These are phyloP conservation scores for Micronisus gabar DNA, from an alignment of 2,113 vertebrate species.

Conservation along the genomic window DNA sequence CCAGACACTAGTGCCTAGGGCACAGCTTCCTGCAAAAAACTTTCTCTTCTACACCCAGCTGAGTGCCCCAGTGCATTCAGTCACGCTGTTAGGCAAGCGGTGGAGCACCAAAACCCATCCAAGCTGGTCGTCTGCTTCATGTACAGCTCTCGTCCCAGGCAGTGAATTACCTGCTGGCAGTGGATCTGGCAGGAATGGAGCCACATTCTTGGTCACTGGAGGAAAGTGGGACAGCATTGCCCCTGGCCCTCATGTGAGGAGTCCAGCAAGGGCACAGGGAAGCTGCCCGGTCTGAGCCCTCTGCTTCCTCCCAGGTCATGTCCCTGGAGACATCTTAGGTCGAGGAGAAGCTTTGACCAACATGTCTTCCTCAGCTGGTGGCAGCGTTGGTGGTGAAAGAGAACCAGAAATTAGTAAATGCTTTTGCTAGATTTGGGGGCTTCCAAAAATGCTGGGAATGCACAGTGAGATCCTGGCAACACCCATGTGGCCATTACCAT, in stretches of 20 bases:
- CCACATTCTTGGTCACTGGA: neutral
- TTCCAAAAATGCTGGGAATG: neutral
- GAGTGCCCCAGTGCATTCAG: neutral
- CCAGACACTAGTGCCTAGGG: neutral
- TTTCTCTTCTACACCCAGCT: neutral
- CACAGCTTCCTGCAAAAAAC: neutral
- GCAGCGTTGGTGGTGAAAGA: neutral
- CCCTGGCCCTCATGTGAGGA: fast-evolving
- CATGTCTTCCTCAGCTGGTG: neutral
- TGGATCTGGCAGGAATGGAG: neutral
- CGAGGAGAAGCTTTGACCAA: neutral
- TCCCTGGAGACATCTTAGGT: neutral
- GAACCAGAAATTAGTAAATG: neutral
- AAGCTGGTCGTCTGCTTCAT: neutral
- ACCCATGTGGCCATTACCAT: neutral
- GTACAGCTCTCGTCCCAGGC: neutral
- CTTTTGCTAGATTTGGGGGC: neutral
- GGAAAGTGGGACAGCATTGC: neutral
- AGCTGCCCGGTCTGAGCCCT: neutral
- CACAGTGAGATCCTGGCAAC: neutral
- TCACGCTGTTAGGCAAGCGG: neutral
- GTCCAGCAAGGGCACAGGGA: neutral
- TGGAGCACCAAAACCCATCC: neutral
- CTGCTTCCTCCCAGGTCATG: neutral
- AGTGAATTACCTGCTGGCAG: neutral